Evolutionary conservation across 2,113 vertebrate species (phyloP).

Genomic region (Helogale parvula): DNA sequence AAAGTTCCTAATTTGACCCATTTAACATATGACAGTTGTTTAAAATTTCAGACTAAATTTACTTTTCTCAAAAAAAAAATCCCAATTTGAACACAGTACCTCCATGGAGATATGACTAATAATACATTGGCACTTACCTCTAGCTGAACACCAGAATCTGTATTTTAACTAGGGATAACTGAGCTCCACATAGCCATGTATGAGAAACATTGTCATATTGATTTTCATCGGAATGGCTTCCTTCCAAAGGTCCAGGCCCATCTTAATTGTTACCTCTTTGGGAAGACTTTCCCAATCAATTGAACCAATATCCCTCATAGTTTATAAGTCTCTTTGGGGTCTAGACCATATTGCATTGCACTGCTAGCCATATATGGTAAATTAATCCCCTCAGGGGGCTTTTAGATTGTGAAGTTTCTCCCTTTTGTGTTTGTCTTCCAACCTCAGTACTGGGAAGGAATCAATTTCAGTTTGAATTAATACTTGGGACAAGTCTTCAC

Average conservation of each 20-base stretch:
- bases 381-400: background rate
- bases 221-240: slow-evolving; percentile 14
- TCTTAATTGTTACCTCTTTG: background rate
- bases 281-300: background rate
- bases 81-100: slow-evolving; percentile 38
- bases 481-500: background rate
- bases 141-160: slow-evolving; percentile 1
- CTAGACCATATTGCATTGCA: background rate
- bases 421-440: background rate
- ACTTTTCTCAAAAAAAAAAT: background rate
- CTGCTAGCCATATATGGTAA: background rate
- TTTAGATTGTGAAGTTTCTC: background rate
- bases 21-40: background rate
- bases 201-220: background rate
- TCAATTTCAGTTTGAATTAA: background rate
- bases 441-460: background rate
- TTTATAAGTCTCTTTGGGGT: background rate
- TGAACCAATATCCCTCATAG: background rate
- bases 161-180: slow-evolving; percentile 35
- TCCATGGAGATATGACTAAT: slow-evolving; percentile 62
- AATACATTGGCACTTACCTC: slow-evolving; percentile 20
- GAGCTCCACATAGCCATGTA: background rate
- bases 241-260: background rate
- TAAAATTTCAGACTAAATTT: background rate
- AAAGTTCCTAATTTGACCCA: slow-evolving; percentile 41